Conservation (phyloP, 1,140 invertebrate genomes). For the Frieseomelitta varia region DNA sequence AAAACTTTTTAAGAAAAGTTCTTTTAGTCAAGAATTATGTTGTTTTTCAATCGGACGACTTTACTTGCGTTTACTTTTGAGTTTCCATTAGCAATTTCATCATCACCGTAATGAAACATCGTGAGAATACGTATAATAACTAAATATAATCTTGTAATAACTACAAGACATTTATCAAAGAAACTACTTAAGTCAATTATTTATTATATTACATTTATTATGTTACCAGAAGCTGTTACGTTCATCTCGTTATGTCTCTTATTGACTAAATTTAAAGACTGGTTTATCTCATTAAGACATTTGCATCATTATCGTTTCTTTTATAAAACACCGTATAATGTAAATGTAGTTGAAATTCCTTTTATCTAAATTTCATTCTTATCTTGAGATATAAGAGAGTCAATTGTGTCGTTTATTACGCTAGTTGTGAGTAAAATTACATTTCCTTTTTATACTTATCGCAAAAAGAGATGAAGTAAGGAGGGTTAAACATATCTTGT, state of each 20-base stretch:
- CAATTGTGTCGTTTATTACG: neutral
- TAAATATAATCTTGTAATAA: too few relatives aligned
- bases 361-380: conserved; percentile 5
- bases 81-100: too few relatives aligned
- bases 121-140: too few relatives aligned
- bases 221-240: too few relatives aligned
- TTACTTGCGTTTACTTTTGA: too few relatives aligned
- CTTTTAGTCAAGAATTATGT: too few relatives aligned
- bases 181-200: too few relatives aligned
- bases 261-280: neutral
- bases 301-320: neutral
- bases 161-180: too few relatives aligned
- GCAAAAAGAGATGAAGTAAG: neutral
- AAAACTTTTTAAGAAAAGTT: too few relatives aligned
- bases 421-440: neutral
- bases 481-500: neutral
- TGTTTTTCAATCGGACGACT: too few relatives aligned
- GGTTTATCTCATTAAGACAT: neutral
- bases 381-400: neutral
- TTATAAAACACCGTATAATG: neutral
- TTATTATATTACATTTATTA: too few relatives aligned
- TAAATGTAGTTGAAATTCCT: neutral
- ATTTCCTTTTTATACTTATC: neutral
- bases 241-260: neutral
- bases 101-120: too few relatives aligned